A percentile compares a stretch with the other conserved stretches of the same genome.
Conservation (phyloP, 2,888 invertebrate species). For the Melangyna quadrimaculata region DNA sequence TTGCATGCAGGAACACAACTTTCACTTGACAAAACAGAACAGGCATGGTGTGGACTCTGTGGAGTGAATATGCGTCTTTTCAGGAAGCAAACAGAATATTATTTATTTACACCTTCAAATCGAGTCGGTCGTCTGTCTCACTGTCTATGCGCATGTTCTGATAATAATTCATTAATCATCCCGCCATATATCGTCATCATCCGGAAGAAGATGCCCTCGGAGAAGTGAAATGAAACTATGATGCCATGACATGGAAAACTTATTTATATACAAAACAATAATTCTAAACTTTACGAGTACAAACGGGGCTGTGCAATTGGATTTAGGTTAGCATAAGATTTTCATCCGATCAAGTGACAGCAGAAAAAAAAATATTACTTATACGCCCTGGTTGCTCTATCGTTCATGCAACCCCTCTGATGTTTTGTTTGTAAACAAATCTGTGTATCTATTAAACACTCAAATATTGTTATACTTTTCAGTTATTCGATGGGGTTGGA, state of each 20-base stretch:
- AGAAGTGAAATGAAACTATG: conserved; percentile 2
- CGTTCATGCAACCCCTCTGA: background rate
- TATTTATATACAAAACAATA: conserved; percentile 13
- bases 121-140: background rate
- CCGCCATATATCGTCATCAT: conserved; percentile 61
- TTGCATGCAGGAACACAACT: conserved; percentile 34
- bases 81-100: conserved; percentile 24
- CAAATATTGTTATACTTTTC: conserved; percentile 47
- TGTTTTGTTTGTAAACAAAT: conserved; percentile 68
- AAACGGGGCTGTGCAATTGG: conserved; percentile 13
- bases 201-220: conserved; percentile 53
- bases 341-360: background rate
- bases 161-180: conserved; percentile 54
- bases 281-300: background rate
- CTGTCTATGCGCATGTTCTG: conserved; percentile 49
- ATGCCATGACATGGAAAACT: conserved; percentile 38
- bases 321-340: conserved; percentile 40
- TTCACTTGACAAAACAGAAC: conserved; percentile 50
- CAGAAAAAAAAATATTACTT: conserved; percentile 11
- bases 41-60: no score
- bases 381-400: conserved; percentile 53
- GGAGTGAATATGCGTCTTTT: conserved; percentile 32
- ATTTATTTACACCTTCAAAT: conserved; percentile 36
- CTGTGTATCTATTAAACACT: conserved; percentile 41
- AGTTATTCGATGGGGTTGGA: conserved; percentile 9